Base-by-base conservation (phyloP, 2,797 vertebrate genomes). In the Enteromius thamalakanensis region DNA sequence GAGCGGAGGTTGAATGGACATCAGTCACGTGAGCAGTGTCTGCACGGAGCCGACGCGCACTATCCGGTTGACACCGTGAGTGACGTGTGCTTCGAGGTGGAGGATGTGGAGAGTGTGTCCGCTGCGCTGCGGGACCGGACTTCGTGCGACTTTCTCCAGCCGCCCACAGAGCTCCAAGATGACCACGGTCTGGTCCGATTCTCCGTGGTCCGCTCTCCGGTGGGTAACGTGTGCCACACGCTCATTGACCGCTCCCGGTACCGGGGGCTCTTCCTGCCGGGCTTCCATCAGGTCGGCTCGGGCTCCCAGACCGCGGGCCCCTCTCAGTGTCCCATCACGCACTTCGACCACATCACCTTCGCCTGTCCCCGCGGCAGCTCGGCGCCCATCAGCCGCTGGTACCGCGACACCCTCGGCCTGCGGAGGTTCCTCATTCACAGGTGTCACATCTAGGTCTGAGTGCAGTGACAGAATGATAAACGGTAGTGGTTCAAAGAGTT, bases 61-160 rank as follows among this genome's bases (percentile, higher is more conserved):
- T 86, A 90, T 74, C 8, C 89, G 4, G 92, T 97, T 82, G 94
- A 98, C 62, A 97, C 96, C 0, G 98, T 94, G 9, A 95, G 94
- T 81, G 98, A 98, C 0, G 87, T 99, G 88, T 98, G 97, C 84
- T 98, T 98, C 2, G 96, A 99, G 83, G 97, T 98, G 84, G 93
- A 94, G 0, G 92, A 97, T 0, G 95, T 95, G 32, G 90, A 91
- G 0, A 90, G 89, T 60, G 92, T 95, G 64, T 94, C 92, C 89
- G 79, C 65, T 17, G 89, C 9, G n/a, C 93, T 99, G 8, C 89
- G 87, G 9, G 82, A 88, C 0, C 85, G 64, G 65, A 97, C 97
- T 12, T 6, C 12, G 2, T 98, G 97, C 89, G 75, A 78, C 3
- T 86, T 99, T 80, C 89, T 92, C 0, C 95, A 97, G 4, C 94